Evolutionary conservation across 2,797 vertebrate genomes (phyloP).

Genomic region (Acipenser ruthenus): DNA sequence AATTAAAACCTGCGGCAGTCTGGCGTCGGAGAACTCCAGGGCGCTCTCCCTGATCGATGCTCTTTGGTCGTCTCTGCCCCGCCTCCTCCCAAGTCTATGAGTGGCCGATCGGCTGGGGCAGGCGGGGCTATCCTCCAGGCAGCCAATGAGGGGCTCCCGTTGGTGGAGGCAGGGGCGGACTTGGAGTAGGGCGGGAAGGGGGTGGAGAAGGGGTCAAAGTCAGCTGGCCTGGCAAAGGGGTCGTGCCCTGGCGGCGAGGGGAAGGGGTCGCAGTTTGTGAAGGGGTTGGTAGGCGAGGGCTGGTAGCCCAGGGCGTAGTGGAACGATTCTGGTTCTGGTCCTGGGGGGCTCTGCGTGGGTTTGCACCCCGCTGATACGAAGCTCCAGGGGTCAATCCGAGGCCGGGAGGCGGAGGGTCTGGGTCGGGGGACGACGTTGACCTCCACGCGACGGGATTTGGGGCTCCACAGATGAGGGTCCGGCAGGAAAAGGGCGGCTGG

Average conservation of each 20-base stretch:
- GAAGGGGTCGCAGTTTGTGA: slow-evolving; percentile 59
- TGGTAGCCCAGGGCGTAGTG: slow-evolving; percentile 39
- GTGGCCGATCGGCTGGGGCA: slow-evolving; percentile 49
- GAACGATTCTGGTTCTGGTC: slow-evolving; percentile 9
- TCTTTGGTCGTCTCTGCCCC: slow-evolving; percentile 52
- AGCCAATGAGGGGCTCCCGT: slow-evolving; percentile 60
- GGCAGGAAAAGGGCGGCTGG: slow-evolving; percentile 42
- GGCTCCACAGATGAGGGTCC: slow-evolving; percentile 58
- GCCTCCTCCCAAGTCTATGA: slow-evolving; percentile 58
- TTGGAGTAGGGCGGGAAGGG: slow-evolving; percentile 55
- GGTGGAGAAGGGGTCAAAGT: slow-evolving; percentile 34
- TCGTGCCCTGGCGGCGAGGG: slow-evolving; percentile 60
- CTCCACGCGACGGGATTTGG: slow-evolving; percentile 66
- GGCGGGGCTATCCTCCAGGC: slow-evolving; percentile 46
- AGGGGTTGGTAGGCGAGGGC: slow-evolving; percentile 62
- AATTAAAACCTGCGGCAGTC: neutral
- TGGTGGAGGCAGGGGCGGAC: slow-evolving; percentile 62
- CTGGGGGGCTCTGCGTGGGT: slow-evolving; percentile 29
- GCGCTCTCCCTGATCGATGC: slow-evolving; percentile 47
- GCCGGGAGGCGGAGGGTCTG: slow-evolving; percentile 71
- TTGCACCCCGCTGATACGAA: slow-evolving; percentile 63
- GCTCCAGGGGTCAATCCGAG: slow-evolving; percentile 82
- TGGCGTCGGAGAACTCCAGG: slow-evolving; percentile 59
- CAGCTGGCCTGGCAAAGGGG: slow-evolving; percentile 54
- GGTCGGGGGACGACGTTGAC: slow-evolving; percentile 73